phyloP scores from a whole-genome alignment of 2,888 invertebrate genomes.

The Imbricaverruca yamaguchii region DNA sequence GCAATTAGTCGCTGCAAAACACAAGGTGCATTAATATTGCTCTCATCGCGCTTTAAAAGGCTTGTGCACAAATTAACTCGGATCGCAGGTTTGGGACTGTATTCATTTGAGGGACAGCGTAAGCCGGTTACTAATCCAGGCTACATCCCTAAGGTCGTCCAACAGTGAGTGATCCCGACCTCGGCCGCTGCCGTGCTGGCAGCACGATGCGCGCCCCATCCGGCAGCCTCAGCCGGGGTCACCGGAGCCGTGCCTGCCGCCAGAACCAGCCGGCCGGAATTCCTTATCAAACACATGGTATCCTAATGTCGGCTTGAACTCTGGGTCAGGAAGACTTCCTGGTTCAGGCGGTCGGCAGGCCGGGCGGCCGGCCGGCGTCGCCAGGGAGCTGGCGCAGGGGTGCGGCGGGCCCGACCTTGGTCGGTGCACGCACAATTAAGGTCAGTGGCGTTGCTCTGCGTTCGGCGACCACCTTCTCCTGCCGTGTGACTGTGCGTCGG shows the following conservation, averaged over 20 bases:
- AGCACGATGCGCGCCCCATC: background rate
- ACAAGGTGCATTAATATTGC: too few species aligned
- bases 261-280: background rate
- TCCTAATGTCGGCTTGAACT: background rate
- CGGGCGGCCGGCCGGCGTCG: background rate
- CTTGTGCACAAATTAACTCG: too few species aligned
- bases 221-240: background rate
- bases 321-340: conserved; percentile 11
- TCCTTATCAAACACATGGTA: conserved; percentile 20
- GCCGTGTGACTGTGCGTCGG: background rate
- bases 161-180: too few species aligned
- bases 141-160: too few species aligned
- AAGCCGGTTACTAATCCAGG: too few species aligned
- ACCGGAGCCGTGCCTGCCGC: too few species aligned
- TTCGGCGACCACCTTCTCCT: background rate
- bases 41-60: too few species aligned
- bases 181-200: too few species aligned
- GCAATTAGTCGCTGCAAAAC: too few species aligned
- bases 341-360: background rate
- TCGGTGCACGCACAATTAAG: background rate
- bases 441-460: background rate
- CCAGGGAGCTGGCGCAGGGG: background rate
- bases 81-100: too few species aligned
- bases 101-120: too few species aligned
- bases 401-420: background rate